A percentile compares a stretch with the other conserved stretches of the same genome.
Evolutionary conservation across 1,140 invertebrate genomes (phyloP).

Genomic region (Hyles euphorbiae): DNA sequence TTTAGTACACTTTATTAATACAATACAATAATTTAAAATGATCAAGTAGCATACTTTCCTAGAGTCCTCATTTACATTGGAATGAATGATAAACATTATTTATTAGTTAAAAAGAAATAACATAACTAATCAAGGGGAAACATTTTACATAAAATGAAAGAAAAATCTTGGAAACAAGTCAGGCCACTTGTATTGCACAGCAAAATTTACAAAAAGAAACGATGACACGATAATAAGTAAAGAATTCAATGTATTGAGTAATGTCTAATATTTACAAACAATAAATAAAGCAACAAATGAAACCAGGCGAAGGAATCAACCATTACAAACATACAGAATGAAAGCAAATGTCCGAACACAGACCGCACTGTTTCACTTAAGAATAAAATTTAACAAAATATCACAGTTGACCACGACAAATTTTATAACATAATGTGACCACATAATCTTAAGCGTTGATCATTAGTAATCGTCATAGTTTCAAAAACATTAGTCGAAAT

Average conservation of each 20-base stretch:
- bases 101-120: constrained; percentile 70
- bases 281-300: constrained; percentile 69
- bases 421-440: constrained; percentile 44
- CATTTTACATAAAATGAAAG: constrained; percentile 57
- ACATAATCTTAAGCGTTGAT: constrained; percentile 42
- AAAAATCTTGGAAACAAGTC: constrained; percentile 38
- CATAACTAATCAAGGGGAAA: constrained; percentile 60
- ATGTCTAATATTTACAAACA: constrained; percentile 67
- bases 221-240: no score
- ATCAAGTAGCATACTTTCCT: constrained; percentile 66
- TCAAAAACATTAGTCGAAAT: constrained; percentile 23
- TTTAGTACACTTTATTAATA: constrained; percentile 72
- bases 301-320: constrained; percentile 38
- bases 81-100: constrained; percentile 73
- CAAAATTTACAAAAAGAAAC: constrained; percentile 36
- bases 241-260: constrained; percentile 25
- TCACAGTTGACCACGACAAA: constrained; percentile 73
- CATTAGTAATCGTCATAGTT: constrained; percentile 10
- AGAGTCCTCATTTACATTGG: constrained; percentile 71
- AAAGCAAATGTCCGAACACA: constrained; percentile 43
- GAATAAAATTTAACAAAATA: constrained; percentile 75
- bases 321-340: constrained; percentile 38
- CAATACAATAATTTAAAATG: constrained; percentile 74
- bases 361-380: constrained; percentile 52
- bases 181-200: constrained; percentile 70